Percentiles rank a stretch among this genome's conserved stretches.
Evolutionary conservation across 1,140 invertebrate genomes (phyloP).

Genomic region (Rhopalosiphum padi): DNA sequence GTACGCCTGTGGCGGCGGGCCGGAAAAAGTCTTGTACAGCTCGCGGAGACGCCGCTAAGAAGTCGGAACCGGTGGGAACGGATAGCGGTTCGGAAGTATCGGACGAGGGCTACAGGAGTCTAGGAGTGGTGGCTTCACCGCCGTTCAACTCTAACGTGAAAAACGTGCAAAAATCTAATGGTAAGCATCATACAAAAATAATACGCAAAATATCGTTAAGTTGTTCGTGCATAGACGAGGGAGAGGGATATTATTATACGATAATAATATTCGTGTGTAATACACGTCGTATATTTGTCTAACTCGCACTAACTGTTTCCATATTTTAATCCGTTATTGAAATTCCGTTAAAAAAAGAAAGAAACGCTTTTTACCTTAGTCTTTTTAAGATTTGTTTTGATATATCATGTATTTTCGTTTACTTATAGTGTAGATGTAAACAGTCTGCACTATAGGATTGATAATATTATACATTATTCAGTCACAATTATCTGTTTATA

Average conservation of each 20-base stretch:
- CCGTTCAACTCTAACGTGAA: conserved; percentile 18
- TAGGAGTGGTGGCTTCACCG: conserved; percentile 70
- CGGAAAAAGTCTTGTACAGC: not conserved
- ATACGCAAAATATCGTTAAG: not conserved
- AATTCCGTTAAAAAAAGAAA: not conserved
- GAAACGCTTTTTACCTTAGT: not conserved
- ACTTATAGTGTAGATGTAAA: not conserved
- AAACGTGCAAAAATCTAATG: conserved; percentile 46
- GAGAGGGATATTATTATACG: not conserved
- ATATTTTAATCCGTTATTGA: not conserved
- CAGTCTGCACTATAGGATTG: not conserved
- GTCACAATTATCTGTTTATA: not conserved
- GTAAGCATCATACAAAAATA: conserved; percentile 48
- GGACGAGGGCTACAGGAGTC: conserved; percentile 84
- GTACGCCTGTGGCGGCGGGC: not conserved
- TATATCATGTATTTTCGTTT: not conserved
- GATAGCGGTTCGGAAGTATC: conserved; percentile 87
- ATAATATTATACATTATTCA: conserved; percentile 1
- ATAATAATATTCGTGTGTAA: not conserved
- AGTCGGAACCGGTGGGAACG: conserved; percentile 64
- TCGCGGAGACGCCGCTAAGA: conserved; percentile 40
- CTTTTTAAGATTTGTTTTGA: not conserved
- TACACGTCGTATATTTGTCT: not conserved
- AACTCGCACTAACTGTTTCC: not conserved
- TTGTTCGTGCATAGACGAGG: not conserved